Evolutionary conservation across 2,888 invertebrate genomes (phyloP), one percentile per base, ranked within the genome.

Genomic region (Agrotis puta): DNA sequence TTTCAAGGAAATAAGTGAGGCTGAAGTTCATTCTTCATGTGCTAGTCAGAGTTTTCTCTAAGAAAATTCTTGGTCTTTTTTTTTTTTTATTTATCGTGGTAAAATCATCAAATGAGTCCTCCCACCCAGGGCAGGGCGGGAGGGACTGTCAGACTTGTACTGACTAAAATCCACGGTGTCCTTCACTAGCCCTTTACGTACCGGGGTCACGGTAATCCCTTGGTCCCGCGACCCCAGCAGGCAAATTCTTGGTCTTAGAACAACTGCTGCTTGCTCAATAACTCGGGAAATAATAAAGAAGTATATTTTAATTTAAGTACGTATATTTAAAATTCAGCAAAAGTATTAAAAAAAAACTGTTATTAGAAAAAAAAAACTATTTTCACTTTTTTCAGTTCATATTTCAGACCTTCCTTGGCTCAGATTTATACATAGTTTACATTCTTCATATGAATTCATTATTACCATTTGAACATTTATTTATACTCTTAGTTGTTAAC

Each of bases 371-470:
- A 2, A 1, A 50, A 24, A 61, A 61, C 2, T 3, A 33, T 39
- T 54, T 7, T 5, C 11, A 39, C 16, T 11, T 43, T 16, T 13
- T 6, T 14, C 14, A 33, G 3, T 22, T 33, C n/a, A 16, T n/a
- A 9, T 47, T 14, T 24, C 6, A 11, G 47, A 27, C 2, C 4
- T 18, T n/a, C n/a, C n/a, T 20, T 48, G 2, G 22, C 14, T 51
- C 24, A 22, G 4, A 24, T n/a, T 2, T n/a, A 14, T 2, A 43
- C 5, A 68, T 20, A 2, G 5, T 5, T 54, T 39, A 24, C 3
- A 48, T 16, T 2, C 39, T 22, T n/a, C 33, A n/a, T 70, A 9
- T 24, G 18, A 51, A 70, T 22, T 53, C 20, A 47, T 51, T 51
- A 51, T 45, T 20, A 20, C 33, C 51, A 33, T 13, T 20, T 20